Percentiles rank a stretch among this genome's conserved stretches.
Evolutionary conservation across 2,888 invertebrate genomes (phyloP).

Genomic region (Polietes domitor): DNA sequence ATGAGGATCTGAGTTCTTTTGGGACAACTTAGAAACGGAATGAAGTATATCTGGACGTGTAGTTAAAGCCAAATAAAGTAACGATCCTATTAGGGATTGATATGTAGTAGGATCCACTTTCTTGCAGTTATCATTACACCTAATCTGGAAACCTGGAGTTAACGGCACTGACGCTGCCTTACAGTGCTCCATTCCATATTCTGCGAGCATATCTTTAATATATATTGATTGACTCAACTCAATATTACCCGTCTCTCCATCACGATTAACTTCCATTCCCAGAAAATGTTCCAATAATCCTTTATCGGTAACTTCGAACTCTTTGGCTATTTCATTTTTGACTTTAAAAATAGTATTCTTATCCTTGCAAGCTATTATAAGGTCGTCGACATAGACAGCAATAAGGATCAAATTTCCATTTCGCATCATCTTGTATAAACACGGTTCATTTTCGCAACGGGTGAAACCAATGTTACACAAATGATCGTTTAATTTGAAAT

Average conservation of each 20-base stretch:
- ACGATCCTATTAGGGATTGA: constrained; percentile 57
- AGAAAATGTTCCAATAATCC: constrained; percentile 44
- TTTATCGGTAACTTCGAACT: constrained; percentile 54
- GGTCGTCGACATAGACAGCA: constrained; percentile 47
- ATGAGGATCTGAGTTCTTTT: constrained; percentile 49
- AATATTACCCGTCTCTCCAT: background rate
- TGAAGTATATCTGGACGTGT: constrained; percentile 44
- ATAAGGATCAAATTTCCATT: too few relatives aligned
- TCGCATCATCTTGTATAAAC: too few relatives aligned
- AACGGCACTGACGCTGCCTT: constrained; percentile 59
- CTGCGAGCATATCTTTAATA: constrained; percentile 39
- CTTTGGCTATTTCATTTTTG: constrained; percentile 45
- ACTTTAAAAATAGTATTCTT: constrained; percentile 38
- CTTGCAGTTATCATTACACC: constrained; percentile 1
- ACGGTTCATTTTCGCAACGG: too few relatives aligned
- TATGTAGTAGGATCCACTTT: constrained; percentile 41
- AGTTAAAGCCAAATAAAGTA: constrained; percentile 10
- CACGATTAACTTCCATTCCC: constrained; percentile 53
- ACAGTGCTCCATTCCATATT: constrained; percentile 60
- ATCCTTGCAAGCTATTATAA: constrained; percentile 57
- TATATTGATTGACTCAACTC: constrained; percentile 21
- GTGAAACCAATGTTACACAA: too few relatives aligned
- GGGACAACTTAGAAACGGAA: background rate
- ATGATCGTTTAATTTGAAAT: too few relatives aligned
- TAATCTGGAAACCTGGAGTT: constrained; percentile 56